Percentiles rank a stretch among this genome's conserved stretches.
phyloP scores from a whole-genome alignment of 23 tunicate species.

The Trididemnum nubilum region DNA sequence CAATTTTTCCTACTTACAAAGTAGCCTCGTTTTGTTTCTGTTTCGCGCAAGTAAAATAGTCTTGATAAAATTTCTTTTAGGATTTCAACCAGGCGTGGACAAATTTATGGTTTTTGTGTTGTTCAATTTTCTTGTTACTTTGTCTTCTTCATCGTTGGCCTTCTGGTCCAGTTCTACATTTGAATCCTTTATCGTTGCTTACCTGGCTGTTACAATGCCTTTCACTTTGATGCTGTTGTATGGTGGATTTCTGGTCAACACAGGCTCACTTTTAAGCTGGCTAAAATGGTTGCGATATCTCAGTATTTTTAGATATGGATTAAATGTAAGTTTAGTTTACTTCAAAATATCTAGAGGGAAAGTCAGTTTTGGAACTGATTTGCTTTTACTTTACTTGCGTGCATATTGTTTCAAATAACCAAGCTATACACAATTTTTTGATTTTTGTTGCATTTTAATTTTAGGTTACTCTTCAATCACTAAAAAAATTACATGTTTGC shows the following conservation, averaged over 20 bases:
- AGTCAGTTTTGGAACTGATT: too few relatives aligned
- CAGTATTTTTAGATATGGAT: conserved; percentile 89
- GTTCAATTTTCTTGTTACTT: conserved; percentile 53
- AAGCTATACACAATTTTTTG: too few relatives aligned
- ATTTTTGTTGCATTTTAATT: too few relatives aligned
- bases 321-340: conserved; percentile 53
- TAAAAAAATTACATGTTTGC: too few relatives aligned
- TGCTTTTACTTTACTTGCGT: too few relatives aligned
- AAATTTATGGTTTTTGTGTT: conserved; percentile 73
- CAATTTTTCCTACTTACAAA: too few relatives aligned
- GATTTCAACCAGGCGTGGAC: conserved; percentile 67
- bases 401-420: too few relatives aligned
- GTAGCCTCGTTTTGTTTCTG: too few relatives aligned
- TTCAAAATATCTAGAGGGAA: too few relatives aligned
- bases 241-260: conserved; percentile 88
- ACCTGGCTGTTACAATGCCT: conserved; percentile 68
- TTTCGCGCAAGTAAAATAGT: too few relatives aligned
- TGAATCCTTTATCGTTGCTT: conserved; percentile 68
- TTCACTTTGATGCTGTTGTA: conserved; percentile 84
- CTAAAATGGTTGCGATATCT: conserved; percentile 81
- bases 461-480: too few relatives aligned
- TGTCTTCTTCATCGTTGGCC: conserved; percentile 71
- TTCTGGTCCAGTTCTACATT: conserved; percentile 80
- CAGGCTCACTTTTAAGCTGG: conserved; percentile 63
- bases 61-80: too few relatives aligned